Base-by-base conservation (phyloP, 2,113 vertebrate species). In the Bos indicus region DNA sequence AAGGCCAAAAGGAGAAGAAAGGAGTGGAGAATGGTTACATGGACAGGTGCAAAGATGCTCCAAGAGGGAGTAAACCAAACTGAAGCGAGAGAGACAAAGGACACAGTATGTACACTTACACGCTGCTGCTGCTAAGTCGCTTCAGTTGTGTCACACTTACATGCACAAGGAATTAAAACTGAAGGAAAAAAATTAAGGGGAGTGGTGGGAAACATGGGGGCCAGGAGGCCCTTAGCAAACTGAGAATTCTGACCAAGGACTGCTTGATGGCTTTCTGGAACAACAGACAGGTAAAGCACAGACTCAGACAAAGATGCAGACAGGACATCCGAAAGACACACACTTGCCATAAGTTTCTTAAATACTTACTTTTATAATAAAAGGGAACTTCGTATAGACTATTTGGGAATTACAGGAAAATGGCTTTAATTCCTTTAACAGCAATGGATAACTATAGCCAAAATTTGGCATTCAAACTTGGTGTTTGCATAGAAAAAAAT, bases 341-440 rank as follows among this genome's bases (percentile, higher is more conserved):
- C 43, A 82, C 51, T 36, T 94, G 26, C 9, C 74, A 2, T 74
- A 77, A 56, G 25, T 77, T 92, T 62, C 36, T 46, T 46, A 96
- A 86, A 56, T 64, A 85, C 78, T 85, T 56, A 64, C 46, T 93
- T 86, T 94, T n/a, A n/a, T 71, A 89, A 91, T n/a, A 85, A 94
- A 95, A 94, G 28, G 36, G 25, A 85, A 89, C 25, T 90, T 84
- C 83, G 2, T 40, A 7, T 10, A 88, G 36, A 88, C 8, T 88
- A 94, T 46, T 94, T 94, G 56, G 28, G 77, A 93, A 46, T 30
- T 51, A 91, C 6, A 86, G 33, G 51, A 88, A 67, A 80, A n/a
- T 93, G 36, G 43, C 14, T 88, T 88, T 85, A 94, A 67, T 62
- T 56, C 14, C 54, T 57, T 59, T 82, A 92, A 83, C 17, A 67